phyloP scores from a whole-genome alignment of 2,797 vertebrate species.

The Phyllotis vaccarum region DNA sequence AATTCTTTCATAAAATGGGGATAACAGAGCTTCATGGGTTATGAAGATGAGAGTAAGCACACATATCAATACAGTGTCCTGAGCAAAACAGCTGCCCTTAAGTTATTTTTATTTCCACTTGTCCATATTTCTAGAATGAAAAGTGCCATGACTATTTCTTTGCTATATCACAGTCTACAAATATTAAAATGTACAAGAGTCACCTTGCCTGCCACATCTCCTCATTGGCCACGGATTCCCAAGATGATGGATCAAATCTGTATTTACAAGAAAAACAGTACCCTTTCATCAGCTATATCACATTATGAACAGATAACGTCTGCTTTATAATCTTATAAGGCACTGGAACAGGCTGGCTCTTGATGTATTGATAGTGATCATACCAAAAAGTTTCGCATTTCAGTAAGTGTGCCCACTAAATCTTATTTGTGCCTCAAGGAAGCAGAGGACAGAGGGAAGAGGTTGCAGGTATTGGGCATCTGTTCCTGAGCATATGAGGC shows the following conservation, averaged over 20 bases:
- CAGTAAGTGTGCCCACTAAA: neutral
- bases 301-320: neutral
- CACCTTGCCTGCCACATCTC: constrained; percentile 99
- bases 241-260: constrained; percentile 95
- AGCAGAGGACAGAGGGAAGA: neutral
- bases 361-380: neutral
- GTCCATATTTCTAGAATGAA: neutral
- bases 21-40: neutral
- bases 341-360: neutral
- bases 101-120: constrained; percentile 27
- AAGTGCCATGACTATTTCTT: neutral
- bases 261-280: constrained; percentile 34
- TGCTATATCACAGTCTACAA: neutral
- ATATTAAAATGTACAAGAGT: neutral
- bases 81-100: neutral
- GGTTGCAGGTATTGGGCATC: neutral
- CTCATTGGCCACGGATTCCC: constrained; percentile 98
- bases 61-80: neutral
- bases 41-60: neutral
- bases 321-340: neutral
- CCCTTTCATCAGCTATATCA: neutral
- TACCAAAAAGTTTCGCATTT: neutral
- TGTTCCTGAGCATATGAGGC: neutral
- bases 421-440: neutral
- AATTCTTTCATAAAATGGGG: neutral